These are phyloP conservation scores for Frieseomelitta varia DNA, from an alignment of 1,140 invertebrate species.

Conservation along the genomic window DNA sequence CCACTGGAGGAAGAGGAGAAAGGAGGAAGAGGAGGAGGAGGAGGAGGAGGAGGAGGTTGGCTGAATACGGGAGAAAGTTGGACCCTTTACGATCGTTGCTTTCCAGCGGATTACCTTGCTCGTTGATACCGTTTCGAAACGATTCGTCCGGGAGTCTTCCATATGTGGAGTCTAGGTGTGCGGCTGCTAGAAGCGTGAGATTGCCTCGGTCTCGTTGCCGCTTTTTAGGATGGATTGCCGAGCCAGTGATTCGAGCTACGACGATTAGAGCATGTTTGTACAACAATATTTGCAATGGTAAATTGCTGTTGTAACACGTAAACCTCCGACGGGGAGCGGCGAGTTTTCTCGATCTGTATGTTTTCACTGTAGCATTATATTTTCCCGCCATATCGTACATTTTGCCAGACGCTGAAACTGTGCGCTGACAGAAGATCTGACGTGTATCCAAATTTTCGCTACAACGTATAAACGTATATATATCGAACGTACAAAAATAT, in stretches of 20 bases:
- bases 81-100: background rate
- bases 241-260: background rate
- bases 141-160: background rate
- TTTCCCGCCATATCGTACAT: no score
- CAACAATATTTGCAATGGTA: background rate
- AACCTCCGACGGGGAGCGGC: background rate
- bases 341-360: background rate
- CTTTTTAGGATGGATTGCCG: background rate
- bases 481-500: no score
- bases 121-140: slow-evolving; percentile 13
- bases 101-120: background rate
- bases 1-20: no score
- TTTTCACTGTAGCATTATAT: no score
- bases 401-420: no score
- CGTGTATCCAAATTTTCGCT: no score
- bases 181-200: background rate
- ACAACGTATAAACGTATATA: no score
- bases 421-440: no score
- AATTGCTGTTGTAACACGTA: background rate
- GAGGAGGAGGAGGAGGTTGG: background rate
- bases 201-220: background rate
- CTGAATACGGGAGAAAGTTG: slow-evolving; percentile 13
- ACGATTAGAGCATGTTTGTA: background rate
- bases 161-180: background rate
- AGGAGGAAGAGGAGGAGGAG: no score